Conservation (phyloP, 2,113 vertebrate species). For the Manacus vitellinus region DNA sequence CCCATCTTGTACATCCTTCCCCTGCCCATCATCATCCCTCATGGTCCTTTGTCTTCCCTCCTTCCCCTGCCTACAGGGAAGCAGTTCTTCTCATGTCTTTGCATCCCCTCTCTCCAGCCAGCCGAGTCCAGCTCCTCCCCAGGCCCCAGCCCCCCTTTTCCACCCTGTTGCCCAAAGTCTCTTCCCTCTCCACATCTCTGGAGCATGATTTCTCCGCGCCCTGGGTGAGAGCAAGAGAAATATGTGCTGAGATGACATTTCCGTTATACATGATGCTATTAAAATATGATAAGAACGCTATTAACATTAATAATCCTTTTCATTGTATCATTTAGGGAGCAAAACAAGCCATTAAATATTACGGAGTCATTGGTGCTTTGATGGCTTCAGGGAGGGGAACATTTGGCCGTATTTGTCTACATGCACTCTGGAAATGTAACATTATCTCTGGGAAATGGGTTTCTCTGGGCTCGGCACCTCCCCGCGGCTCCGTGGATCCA, state of each 20-base stretch:
- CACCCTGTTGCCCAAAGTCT: background rate
- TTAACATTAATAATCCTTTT: constrained; percentile 81
- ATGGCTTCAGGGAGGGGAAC: constrained; percentile 71
- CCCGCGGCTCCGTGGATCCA: rapidly evolving
- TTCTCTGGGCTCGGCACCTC: background rate
- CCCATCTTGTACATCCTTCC: background rate
- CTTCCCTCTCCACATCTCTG: constrained; percentile 37
- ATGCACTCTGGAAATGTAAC: constrained; percentile 12
- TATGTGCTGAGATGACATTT: constrained; percentile 74
- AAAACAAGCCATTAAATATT: constrained; percentile 80
- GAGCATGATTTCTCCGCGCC: constrained; percentile 49
- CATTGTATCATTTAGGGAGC: constrained; percentile 78
- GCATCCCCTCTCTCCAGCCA: background rate
- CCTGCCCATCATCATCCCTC: rapidly evolving
- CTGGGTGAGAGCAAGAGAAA: constrained; percentile 71
- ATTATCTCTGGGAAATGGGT: constrained; percentile 42
- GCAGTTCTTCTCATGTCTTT: rapidly evolving
- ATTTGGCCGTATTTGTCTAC: constrained; percentile 63
- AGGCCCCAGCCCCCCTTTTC: background rate
- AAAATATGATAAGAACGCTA: constrained; percentile 77
- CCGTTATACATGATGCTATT: constrained; percentile 74
- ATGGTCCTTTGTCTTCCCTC: background rate
- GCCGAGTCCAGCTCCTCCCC: background rate
- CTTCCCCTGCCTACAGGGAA: background rate
- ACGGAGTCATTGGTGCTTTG: constrained; percentile 68